phyloP scores from a whole-genome alignment of 2,113 vertebrate genomes.

The Coryphaenoides rupestris region DNA sequence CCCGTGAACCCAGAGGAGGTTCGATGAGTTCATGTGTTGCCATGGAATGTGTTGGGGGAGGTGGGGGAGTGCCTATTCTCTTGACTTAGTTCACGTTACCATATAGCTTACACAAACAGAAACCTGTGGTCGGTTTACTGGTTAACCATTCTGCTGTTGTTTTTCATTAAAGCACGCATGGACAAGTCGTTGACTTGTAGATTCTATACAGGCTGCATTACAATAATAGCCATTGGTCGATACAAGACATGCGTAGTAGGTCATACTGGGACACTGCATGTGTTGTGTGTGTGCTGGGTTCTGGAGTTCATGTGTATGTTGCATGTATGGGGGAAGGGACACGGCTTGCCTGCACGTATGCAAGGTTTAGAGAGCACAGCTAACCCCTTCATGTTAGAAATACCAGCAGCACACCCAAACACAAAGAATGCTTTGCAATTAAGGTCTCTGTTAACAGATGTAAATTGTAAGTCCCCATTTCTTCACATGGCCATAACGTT shows the following conservation, averaged over 20 bases:
- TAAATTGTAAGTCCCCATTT: neutral
- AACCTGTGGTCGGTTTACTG: slow-evolving; percentile 31
- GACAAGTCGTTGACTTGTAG: neutral
- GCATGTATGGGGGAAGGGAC: slow-evolving; percentile 53
- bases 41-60: slow-evolving; percentile 55
- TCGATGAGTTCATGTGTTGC: slow-evolving; percentile 50
- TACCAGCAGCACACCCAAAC: slow-evolving; percentile 18
- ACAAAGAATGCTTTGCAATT: neutral
- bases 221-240: neutral
- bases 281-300: neutral
- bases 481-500: neutral
- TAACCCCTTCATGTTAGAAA: slow-evolving; percentile 29
- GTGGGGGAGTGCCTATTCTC: slow-evolving; percentile 23
- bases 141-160: slow-evolving; percentile 20
- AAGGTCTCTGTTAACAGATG: neutral
- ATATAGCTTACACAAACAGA: slow-evolving; percentile 21
- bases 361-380: slow-evolving; percentile 16
- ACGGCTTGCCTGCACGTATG: slow-evolving; percentile 7
- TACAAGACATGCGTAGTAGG: slow-evolving; percentile 22
- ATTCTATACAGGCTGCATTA: slow-evolving; percentile 8
- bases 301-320: slow-evolving; percentile 42
- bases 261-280: slow-evolving; percentile 24
- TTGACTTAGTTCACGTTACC: slow-evolving; percentile 28
- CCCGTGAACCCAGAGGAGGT: slow-evolving; percentile 50
- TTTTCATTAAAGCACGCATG: too few relatives aligned